Evolutionary conservation across 2,888 invertebrate species (phyloP).

Genomic region (Zelleria hepariella): DNA sequence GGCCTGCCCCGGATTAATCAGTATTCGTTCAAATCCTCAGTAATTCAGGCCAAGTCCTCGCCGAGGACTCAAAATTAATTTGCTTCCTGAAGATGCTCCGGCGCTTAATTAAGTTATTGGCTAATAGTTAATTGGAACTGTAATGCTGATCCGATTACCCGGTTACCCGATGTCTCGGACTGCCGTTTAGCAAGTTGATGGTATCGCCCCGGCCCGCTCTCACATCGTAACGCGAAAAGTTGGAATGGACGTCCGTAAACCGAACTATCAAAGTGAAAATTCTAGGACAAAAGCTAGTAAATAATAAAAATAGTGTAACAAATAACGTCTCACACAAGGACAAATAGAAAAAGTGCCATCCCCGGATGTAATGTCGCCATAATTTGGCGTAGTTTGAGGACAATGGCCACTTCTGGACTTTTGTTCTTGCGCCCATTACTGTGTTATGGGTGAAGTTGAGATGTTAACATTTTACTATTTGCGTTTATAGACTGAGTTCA

Average conservation of each 20-base stretch:
- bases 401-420: conserved; percentile 27
- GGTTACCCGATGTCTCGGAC: not conserved
- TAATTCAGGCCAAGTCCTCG: not conserved
- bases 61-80: not conserved
- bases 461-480: conserved; percentile 36
- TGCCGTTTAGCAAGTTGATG: not conserved
- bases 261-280: not conserved
- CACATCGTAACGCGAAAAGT: not conserved
- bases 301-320: not conserved
- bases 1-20: not conserved
- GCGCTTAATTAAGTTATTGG: not conserved
- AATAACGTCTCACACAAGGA: conserved; percentile 1
- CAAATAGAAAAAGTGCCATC: conserved; percentile 16
- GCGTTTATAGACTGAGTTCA: conserved; percentile 32
- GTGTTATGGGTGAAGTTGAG: conserved; percentile 36
- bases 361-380: conserved; percentile 26
- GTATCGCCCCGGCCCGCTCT: not conserved
- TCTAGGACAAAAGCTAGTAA: not conserved
- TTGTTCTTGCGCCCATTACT: conserved; percentile 28
- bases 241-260: not conserved
- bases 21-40: not conserved
- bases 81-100: not conserved
- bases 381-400: conserved; percentile 27
- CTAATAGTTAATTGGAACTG: not conserved
- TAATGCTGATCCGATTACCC: not conserved